Base-by-base conservation (phyloP, 2,113 vertebrate genomes). In the Hiodon alosoides region DNA sequence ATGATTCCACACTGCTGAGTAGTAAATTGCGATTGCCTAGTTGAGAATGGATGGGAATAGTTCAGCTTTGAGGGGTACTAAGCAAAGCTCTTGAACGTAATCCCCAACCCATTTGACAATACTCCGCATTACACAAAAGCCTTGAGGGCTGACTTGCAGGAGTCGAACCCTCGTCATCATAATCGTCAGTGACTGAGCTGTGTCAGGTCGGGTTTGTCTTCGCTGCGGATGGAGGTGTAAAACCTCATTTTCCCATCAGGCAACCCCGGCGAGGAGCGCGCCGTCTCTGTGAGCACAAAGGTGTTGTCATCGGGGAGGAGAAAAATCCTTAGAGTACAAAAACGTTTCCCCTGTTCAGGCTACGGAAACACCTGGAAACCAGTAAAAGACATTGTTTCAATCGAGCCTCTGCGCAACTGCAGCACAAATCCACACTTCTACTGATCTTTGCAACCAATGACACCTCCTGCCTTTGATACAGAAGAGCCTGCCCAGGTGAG, bases 371-470 rank as follows among this genome's bases (percentile, higher is more conserved):
- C 89, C 85, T 82, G 80, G 82, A 72, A 68, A 79, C 59, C 84
- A 76, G 85, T 86, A 86, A 88, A 85, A 76, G 73, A 74, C 76
- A 83, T 67, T 59, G 17, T 81, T 82, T 80, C 80, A 31, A 85
- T 86, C 79, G 79, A 79, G 70, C 76, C 10, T 48, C 0, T 69
- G 66, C 81, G 71, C 79, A 82, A 83, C 80, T 84, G 81, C 79
- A 51, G 65, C 0, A n/a, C 0, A 31, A 77, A 77, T 76, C 3
- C 51, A 72, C 71, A 31, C 9, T n/a, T 74, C 78, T 75, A 78
- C 59, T 89, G 90, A 94, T 90, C 86, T 82, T 77, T 59, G 79
- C 81, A 86, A 84, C 82, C 86, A 88, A 89, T 90, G 88, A 90
- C 88, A 89, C 87, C 78, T 31, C 70, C 79, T 80, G 67, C 78